phyloP scores from a whole-genome alignment of 1,140 invertebrate species.

The Bombus waltoni region DNA sequence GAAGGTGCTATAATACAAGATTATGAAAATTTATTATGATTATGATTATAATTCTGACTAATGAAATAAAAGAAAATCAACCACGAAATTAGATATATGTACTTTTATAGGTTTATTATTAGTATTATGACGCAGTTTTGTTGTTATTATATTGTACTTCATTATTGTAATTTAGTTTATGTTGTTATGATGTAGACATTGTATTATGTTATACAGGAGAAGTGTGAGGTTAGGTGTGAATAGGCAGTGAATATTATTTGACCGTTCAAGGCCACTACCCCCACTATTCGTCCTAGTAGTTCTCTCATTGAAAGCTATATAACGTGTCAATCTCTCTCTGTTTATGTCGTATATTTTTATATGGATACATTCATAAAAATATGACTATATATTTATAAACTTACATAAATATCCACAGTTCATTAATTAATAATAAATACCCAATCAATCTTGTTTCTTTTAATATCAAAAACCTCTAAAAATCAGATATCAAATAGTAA shows the following conservation, averaged over 20 bases:
- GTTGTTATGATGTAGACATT: background rate
- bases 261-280: background rate
- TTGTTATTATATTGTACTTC: background rate
- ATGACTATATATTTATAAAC: background rate
- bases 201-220: background rate
- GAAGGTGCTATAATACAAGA: too few species aligned
- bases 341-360: background rate
- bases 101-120: background rate
- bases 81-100: background rate
- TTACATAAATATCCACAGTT: background rate
- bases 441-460: background rate
- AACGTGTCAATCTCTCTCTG: background rate
- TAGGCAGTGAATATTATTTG: background rate
- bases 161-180: background rate
- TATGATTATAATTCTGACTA: too few species aligned
- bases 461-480: background rate
- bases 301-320: background rate
- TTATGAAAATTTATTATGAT: too few species aligned
- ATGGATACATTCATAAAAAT: accelerated
- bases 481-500: background rate
- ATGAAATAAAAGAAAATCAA: too few species aligned
- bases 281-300: background rate
- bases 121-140: background rate
- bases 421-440: background rate
- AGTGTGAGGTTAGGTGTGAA: background rate